Conservation (phyloP, 1,140 invertebrate genomes). For the Drosophila leontia region DNA sequence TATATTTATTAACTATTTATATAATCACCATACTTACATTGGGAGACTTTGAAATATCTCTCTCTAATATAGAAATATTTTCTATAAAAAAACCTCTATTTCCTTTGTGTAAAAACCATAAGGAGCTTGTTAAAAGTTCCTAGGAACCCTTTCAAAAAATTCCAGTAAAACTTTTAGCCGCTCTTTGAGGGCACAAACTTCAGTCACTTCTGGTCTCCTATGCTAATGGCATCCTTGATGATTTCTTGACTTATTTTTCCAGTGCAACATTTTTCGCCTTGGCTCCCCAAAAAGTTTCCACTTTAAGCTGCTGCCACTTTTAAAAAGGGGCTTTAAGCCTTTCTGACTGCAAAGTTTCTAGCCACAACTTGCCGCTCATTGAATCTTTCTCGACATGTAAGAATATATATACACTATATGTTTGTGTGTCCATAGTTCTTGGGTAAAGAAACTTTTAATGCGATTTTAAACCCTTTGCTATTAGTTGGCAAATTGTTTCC, state of each 20-base stretch:
- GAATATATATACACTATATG: slow-evolving; percentile 12
- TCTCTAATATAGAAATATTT: background rate
- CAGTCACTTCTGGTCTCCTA: slow-evolving; percentile 47
- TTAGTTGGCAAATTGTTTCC: slow-evolving; percentile 75
- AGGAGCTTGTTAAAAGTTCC: slow-evolving; percentile 57
- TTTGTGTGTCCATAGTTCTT: slow-evolving; percentile 49
- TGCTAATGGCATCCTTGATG: slow-evolving; percentile 62
- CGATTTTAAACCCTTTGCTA: slow-evolving; percentile 78
- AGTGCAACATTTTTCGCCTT: slow-evolving; percentile 42
- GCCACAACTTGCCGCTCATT: slow-evolving; percentile 71
- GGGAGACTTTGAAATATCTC: too few species aligned
- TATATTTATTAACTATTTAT: background rate
- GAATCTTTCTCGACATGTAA: slow-evolving; percentile 52
- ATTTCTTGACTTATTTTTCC: slow-evolving; percentile 62
- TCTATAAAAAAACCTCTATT: background rate
- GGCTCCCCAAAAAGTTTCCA: slow-evolving; percentile 30
- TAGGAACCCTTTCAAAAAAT: slow-evolving; percentile 40
- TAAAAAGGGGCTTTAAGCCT: slow-evolving; percentile 63
- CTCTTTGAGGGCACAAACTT: slow-evolving; percentile 45
- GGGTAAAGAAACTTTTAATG: slow-evolving; percentile 68
- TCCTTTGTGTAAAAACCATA: background rate
- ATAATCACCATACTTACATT: too few species aligned
- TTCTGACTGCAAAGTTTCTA: slow-evolving; percentile 47
- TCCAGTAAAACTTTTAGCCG: slow-evolving; percentile 18
- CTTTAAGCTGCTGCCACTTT: slow-evolving; percentile 51